These are phyloP conservation scores for Protosalanx chinensis DNA, from an alignment of 2,797 vertebrate genomes.

Conservation along the genomic window DNA sequence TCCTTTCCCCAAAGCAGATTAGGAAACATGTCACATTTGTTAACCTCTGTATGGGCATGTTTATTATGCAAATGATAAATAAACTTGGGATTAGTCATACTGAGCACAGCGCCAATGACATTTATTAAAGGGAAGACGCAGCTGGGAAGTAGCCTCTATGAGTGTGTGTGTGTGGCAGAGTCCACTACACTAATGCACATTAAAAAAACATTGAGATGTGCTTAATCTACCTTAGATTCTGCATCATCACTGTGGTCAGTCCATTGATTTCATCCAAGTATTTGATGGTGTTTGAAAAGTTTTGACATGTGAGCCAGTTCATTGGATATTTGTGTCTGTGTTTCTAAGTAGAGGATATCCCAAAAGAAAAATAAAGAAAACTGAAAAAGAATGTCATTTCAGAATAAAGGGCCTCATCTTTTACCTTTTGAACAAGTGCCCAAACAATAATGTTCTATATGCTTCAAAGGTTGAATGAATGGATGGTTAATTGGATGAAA, in stretches of 20 bases:
- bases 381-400: slow-evolving; percentile 62
- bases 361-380: slow-evolving; percentile 16
- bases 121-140: slow-evolving; percentile 66
- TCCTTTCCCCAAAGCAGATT: slow-evolving; percentile 24
- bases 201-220: too few relatives aligned
- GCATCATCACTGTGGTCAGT: too few relatives aligned
- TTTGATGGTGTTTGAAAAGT: too few relatives aligned
- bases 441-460: background rate
- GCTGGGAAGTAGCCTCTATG: slow-evolving; percentile 56
- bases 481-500: too few relatives aligned
- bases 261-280: too few relatives aligned
- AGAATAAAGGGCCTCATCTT: slow-evolving; percentile 63
- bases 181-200: too few relatives aligned
- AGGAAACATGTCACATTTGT: slow-evolving; percentile 43
- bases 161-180: slow-evolving; percentile 23
- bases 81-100: slow-evolving; percentile 58
- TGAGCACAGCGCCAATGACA: slow-evolving; percentile 62
- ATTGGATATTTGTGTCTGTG: background rate
- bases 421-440: slow-evolving; percentile 36
- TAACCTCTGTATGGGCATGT: slow-evolving; percentile 58
- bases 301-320: too few relatives aligned
- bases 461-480: background rate
- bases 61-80: slow-evolving; percentile 64
- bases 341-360: background rate
- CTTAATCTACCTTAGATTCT: too few relatives aligned